These are phyloP conservation scores for Sapayoa aenigma DNA, from an alignment of 2,113 vertebrate genomes.

Conservation along the genomic window DNA sequence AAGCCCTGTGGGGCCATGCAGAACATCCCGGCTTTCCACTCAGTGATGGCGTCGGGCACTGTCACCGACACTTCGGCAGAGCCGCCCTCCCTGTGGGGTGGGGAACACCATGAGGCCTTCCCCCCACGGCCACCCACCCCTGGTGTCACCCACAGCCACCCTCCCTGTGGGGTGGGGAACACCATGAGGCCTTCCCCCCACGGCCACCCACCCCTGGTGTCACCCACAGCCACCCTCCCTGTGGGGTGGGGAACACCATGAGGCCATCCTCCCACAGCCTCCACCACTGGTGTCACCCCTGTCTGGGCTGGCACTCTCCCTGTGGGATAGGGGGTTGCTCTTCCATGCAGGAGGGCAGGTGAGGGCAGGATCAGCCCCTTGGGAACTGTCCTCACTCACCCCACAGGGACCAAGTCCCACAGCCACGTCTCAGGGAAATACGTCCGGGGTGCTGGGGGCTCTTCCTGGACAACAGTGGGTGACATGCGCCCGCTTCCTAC, in stretches of 20 bases:
- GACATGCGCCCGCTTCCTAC: rapidly evolving
- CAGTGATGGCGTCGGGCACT: constrained; percentile 7
- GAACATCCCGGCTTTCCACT: constrained; percentile 78
- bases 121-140: background rate
- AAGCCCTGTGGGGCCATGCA: constrained; percentile 74
- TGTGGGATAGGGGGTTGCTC: rapidly evolving
- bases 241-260: rapidly evolving
- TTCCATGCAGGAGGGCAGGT: background rate
- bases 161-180: background rate
- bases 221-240: background rate
- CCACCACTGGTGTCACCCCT: background rate
- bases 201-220: background rate
- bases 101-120: background rate
- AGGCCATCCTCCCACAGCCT: background rate
- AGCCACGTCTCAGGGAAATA: constrained; percentile 85
- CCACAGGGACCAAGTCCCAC: constrained; percentile 77
- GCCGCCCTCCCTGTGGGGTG: background rate
- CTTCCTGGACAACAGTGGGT: rapidly evolving
- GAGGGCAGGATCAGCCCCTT: background rate
- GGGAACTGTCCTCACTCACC: constrained; percentile 62
- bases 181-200: background rate
- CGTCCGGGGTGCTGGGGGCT: background rate
- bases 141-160: background rate
- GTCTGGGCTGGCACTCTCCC: background rate
- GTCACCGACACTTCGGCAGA: constrained; percentile 47